Conservation (phyloP, 2,888 invertebrate genomes). For the Zygaena filipendulae region DNA sequence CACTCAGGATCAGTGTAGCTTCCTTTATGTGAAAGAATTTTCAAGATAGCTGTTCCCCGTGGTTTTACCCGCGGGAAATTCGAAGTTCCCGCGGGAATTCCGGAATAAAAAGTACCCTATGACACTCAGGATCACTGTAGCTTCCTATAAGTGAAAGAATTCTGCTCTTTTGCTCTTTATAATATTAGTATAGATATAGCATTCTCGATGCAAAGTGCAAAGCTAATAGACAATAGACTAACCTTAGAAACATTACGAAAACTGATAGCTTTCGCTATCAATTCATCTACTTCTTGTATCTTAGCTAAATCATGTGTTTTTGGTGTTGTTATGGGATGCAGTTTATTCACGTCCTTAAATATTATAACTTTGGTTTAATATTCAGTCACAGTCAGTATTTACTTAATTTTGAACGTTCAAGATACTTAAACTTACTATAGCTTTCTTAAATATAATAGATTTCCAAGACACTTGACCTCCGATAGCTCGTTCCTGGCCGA, state of each 20-base stretch:
- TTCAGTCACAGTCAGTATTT: background rate
- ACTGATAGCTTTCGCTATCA: slow-evolving; percentile 45
- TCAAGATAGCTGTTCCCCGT: too few relatives aligned
- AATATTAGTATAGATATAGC: too few relatives aligned
- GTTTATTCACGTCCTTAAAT: slow-evolving; percentile 25
- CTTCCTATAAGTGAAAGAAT: too few relatives aligned
- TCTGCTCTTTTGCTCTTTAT: too few relatives aligned
- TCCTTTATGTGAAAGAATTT: too few relatives aligned
- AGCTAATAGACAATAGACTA: too few relatives aligned
- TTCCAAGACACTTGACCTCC: slow-evolving; percentile 52
- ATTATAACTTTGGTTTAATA: background rate
- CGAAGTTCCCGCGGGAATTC: too few relatives aligned
- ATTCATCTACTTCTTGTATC: slow-evolving; percentile 46
- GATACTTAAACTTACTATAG: slow-evolving; percentile 22
- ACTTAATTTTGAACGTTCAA: background rate
- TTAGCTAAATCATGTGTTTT: slow-evolving; percentile 28
- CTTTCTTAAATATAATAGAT: slow-evolving; percentile 41
- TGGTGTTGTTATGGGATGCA: slow-evolving; percentile 27
- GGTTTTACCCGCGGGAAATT: too few relatives aligned
- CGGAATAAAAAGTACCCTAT: too few relatives aligned
- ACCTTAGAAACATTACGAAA: slow-evolving; percentile 46
- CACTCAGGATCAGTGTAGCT: too few relatives aligned
- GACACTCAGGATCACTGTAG: too few relatives aligned
- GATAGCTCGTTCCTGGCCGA: slow-evolving; percentile 35
- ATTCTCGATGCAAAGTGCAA: too few relatives aligned